Evolutionary conservation across 2,797 vertebrate genomes (phyloP), one percentile per base, ranked within the genome.

Genomic region (Pipistrellus kuhlii): DNA sequence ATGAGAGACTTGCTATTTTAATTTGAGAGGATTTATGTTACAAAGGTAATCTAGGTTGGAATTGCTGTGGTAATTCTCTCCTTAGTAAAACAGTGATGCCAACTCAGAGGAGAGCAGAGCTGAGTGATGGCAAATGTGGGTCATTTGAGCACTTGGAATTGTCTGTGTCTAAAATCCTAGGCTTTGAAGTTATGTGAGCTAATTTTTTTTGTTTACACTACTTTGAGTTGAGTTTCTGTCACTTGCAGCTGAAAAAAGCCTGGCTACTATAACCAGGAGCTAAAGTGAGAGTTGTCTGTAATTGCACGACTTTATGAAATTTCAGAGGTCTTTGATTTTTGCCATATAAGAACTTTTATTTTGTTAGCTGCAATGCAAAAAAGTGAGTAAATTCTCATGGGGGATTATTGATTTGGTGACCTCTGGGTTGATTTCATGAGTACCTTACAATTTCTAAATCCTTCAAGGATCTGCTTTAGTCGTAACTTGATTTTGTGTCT

Each of bases 361-460:
- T 86, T 86, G 84, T 89, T 95, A 89, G 80, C 41, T 86, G 9
- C 59, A 68, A 32, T 66, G 20, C 76, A 59, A 93, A 96, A 72
- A 92, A 69, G 15, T 81, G 11, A 81, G 78, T 85, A 73, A n/a
- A n/a, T 57, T 38, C 55, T 64, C 38, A 14, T 35, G 75, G 87
- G 72, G 41, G 38, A 93, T 32, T 17, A 18, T 69, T 38, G 55
- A 80, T 91, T 92, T 96, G 27, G 59, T 86, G 86, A 86, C 51
- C 55, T 76, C 25, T 53, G 59, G 48, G 30, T 92, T 91, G 84
- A 88, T 85, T 96, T 94, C 83, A 88, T 86, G 64, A 93, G 83
- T 90, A 55, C 27, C 41, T 94, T 90, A 80, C 57, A 84, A 59
- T 92, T 95, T 96, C n/a, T 92, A 84, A 89, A 89, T 89, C 59